A percentile compares a stretch with the other conserved stretches of the same genome.
phyloP scores from a whole-genome alignment of 2,888 invertebrate species.

The Melinaea menophilus region DNA sequence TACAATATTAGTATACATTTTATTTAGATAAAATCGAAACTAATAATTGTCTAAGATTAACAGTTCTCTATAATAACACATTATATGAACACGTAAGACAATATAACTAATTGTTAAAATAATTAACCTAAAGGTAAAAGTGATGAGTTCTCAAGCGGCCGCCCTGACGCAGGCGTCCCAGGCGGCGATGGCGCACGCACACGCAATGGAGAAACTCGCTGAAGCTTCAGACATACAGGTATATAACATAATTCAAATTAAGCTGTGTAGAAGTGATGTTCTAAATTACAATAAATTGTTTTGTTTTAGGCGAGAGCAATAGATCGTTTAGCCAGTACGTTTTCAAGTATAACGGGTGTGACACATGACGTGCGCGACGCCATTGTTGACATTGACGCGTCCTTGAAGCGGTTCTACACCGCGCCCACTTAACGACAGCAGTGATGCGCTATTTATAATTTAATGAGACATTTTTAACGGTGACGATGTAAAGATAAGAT shows the following conservation, averaged over 20 bases:
- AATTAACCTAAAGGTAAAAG: constrained; percentile 49
- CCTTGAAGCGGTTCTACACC: constrained; percentile 62
- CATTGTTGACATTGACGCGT: constrained; percentile 60
- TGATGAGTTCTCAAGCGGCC: constrained; percentile 61
- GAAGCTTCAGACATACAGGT: constrained; percentile 69
- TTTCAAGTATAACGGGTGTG: constrained; percentile 54
- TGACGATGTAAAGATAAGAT: no score
- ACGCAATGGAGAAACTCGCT: constrained; percentile 64
- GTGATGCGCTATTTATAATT: no score
- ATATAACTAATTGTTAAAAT: no score
- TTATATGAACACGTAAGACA: no score
- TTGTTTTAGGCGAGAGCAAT: constrained; percentile 58
- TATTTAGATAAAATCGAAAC: no score
- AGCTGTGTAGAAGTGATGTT: neutral
- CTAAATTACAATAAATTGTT: neutral
- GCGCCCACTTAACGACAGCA: constrained; percentile 51
- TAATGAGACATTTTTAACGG: no score
- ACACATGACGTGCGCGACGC: constrained; percentile 60
- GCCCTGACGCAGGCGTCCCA: constrained; percentile 61
- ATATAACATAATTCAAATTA: constrained; percentile 2
- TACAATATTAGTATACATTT: no score
- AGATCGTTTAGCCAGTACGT: constrained; percentile 58
- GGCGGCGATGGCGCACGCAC: constrained; percentile 54
- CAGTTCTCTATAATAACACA: no score
- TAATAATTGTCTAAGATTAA: no score